Evolutionary conservation across 2,797 vertebrate genomes (phyloP).

Genomic region (Crossoptilon crossoptilon): DNA sequence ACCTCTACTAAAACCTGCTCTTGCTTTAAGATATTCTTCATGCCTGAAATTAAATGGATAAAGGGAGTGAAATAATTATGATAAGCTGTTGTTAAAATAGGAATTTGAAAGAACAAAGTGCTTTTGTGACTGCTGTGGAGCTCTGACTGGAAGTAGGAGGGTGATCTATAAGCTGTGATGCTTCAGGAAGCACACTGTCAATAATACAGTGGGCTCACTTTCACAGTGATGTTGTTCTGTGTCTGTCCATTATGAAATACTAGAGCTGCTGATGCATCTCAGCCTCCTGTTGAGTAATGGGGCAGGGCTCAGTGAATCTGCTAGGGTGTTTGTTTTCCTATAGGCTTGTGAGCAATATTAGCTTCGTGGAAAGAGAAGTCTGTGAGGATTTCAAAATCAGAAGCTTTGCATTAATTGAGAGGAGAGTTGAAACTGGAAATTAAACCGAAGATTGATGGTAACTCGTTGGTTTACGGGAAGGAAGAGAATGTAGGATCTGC

Average conservation of each 20-base stretch:
- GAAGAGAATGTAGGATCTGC: not conserved
- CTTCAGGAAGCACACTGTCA: not conserved
- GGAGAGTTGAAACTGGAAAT: not conserved
- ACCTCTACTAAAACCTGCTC: not conserved
- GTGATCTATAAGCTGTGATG: not conserved
- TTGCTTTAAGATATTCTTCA: not conserved
- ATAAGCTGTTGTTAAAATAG: not conserved
- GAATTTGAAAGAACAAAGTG: not conserved
- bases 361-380: not conserved
- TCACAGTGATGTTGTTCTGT: accelerated
- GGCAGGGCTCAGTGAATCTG: not conserved
- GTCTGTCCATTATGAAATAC: not conserved
- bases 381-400: not conserved
- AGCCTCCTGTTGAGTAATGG: not conserved
- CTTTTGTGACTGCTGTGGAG: not conserved
- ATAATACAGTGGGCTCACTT: not conserved
- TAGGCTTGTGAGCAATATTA: not conserved
- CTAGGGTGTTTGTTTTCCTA: not conserved
- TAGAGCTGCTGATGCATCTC: not conserved
- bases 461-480: not conserved
- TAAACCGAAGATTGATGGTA: not conserved
- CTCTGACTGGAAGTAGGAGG: not conserved
- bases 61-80: not conserved
- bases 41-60: not conserved
- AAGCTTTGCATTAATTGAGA: not conserved